These are phyloP conservation scores for Anagyrus pseudococci DNA, from an alignment of 2,888 invertebrate genomes.

Conservation along the genomic window DNA sequence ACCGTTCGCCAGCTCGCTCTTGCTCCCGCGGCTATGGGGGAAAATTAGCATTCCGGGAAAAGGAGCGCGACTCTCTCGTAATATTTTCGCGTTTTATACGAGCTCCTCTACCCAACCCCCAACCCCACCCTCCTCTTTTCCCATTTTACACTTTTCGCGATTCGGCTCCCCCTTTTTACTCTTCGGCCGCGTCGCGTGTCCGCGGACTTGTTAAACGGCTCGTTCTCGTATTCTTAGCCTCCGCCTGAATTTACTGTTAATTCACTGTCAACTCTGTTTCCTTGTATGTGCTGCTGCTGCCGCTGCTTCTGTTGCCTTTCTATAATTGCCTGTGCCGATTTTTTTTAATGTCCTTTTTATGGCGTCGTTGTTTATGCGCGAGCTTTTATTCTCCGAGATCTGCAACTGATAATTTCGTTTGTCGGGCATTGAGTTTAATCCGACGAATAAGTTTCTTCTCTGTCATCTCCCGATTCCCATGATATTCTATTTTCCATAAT, in stretches of 20 bases:
- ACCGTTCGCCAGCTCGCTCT: too few species aligned
- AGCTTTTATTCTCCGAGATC: not conserved
- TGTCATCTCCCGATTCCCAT: too few species aligned
- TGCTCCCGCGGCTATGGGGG: slow-evolving; percentile 1
- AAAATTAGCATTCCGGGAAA: slow-evolving; percentile 22
- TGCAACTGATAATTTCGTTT: too few species aligned
- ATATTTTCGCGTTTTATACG: slow-evolving; percentile 20
- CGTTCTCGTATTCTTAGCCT: slow-evolving; percentile 17
- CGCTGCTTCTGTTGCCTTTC: slow-evolving; percentile 7
- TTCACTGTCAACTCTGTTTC: slow-evolving; percentile 34
- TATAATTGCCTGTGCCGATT: slow-evolving; percentile 28
- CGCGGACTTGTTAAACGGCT: slow-evolving; percentile 21
- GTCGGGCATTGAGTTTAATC: too few species aligned
- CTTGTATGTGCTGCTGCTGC: too few species aligned
- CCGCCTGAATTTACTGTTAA: slow-evolving; percentile 35
- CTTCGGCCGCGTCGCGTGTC: not conserved
- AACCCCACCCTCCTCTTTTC: slow-evolving; percentile 1
- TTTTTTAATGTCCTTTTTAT: too few species aligned
- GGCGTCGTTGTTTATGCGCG: not conserved
- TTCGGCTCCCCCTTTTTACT: too few species aligned
- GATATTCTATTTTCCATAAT: too few species aligned
- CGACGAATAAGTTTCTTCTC: too few species aligned
- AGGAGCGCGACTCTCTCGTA: not conserved
- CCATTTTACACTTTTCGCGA: too few species aligned
- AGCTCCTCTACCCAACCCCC: not conserved